Evolutionary conservation across 2,797 vertebrate species (phyloP).

Genomic region (Notolepis coatsorum): DNA sequence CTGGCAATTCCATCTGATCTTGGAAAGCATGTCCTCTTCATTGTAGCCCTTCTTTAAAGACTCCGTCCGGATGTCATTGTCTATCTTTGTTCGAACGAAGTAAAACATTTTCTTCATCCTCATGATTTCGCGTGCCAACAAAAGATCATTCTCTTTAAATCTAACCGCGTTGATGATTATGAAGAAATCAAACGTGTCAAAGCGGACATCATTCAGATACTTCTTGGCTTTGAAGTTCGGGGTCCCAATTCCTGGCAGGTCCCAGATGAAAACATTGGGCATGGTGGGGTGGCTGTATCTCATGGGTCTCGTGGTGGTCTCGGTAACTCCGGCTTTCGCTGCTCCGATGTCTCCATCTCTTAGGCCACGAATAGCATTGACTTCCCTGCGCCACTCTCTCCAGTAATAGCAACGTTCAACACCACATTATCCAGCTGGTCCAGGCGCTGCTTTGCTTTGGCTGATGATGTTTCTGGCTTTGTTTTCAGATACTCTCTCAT

Average conservation of each 20-base stretch:
- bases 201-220: slow-evolving; percentile 40
- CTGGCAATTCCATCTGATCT: slow-evolving; percentile 24
- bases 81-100: slow-evolving; percentile 47
- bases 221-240: slow-evolving; percentile 38
- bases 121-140: slow-evolving; percentile 34
- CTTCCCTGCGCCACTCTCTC: slow-evolving; percentile 36
- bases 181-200: slow-evolving; percentile 43
- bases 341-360: slow-evolving; percentile 14
- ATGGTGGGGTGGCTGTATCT: slow-evolving; percentile 30
- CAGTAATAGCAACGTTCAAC: slow-evolving; percentile 35
- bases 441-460: slow-evolving; percentile 12
- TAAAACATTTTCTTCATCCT: slow-evolving; percentile 41
- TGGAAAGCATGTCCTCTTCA: slow-evolving; percentile 14
- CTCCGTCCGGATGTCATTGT: slow-evolving; percentile 37
- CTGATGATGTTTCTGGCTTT: background rate
- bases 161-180: slow-evolving; percentile 32
- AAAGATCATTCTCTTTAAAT: slow-evolving; percentile 34
- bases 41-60: slow-evolving; percentile 44
- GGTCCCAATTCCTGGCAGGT: slow-evolving; percentile 49
- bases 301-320: slow-evolving; percentile 29
- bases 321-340: slow-evolving; percentile 27
- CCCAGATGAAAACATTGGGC: slow-evolving; percentile 44
- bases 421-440: slow-evolving; percentile 27
- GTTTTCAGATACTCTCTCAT: background rate
- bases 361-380: slow-evolving; percentile 35